phyloP scores from a whole-genome alignment of 2,113 vertebrate genomes.

The Pipa parva region DNA sequence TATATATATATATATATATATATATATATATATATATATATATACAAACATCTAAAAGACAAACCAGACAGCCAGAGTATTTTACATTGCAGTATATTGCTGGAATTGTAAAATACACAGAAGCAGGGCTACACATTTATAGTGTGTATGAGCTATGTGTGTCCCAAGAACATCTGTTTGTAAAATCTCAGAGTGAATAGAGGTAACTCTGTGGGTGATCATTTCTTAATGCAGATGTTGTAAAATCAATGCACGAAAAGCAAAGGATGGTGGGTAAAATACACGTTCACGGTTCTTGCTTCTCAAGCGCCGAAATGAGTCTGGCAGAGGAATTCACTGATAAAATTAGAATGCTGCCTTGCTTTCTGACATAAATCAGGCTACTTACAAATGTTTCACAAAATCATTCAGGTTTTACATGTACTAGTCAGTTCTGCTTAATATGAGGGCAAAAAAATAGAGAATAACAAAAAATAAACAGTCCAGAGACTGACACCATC shows the following conservation, averaged over 20 bases:
- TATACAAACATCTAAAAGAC: background rate
- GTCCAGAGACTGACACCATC: background rate
- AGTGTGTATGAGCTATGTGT: slow-evolving; percentile 25
- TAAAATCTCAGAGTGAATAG: background rate
- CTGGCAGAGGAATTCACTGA: slow-evolving; percentile 37
- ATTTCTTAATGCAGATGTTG: slow-evolving; percentile 5
- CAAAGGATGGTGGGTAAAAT: slow-evolving; percentile 12
- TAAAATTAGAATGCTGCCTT: slow-evolving; percentile 25
- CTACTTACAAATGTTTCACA: slow-evolving; percentile 3
- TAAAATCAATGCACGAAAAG: slow-evolving; percentile 19
- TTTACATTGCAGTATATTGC: slow-evolving; percentile 6
- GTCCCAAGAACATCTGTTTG: slow-evolving; percentile 19
- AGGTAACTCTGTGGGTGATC: slow-evolving; percentile 12
- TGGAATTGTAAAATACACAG: slow-evolving; percentile 3
- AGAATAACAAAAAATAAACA: background rate
- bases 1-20: no score
- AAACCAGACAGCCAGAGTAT: background rate
- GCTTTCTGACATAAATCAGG: slow-evolving; percentile 29
- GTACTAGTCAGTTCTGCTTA: background rate
- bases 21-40: no score
- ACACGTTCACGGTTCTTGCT: slow-evolving; percentile 10
- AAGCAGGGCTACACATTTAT: background rate
- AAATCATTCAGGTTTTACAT: background rate
- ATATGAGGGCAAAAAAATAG: background rate
- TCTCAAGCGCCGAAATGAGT: slow-evolving; percentile 7